phyloP scores from a whole-genome alignment of 2,888 invertebrate genomes.

The Chironomus riparius region DNA sequence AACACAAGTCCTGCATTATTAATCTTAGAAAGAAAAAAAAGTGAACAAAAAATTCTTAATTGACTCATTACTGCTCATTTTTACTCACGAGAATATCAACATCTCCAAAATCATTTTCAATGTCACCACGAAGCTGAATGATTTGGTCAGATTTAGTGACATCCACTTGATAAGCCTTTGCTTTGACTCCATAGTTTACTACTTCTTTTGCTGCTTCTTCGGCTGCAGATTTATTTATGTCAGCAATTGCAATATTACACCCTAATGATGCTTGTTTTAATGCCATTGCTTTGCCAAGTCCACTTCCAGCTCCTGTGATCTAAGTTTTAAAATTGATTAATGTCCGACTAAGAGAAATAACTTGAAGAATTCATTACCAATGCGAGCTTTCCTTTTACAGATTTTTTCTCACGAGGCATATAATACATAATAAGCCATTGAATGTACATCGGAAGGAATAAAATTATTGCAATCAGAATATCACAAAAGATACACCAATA shows the following conservation, averaged over 20 bases:
- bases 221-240: conserved; percentile 22
- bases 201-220: conserved; percentile 19
- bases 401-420: not conserved
- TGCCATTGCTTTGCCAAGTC: conserved; percentile 33
- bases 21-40: not conserved
- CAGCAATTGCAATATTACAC: conserved; percentile 19
- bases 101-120: not conserved
- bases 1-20: conserved; percentile 18
- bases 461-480: not conserved
- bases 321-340: conserved; percentile 10
- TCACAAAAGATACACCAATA: not conserved
- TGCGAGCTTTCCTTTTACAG: not conserved
- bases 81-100: conserved; percentile 9
- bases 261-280: conserved; percentile 31
- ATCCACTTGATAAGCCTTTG: conserved; percentile 11
- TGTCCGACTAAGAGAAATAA: too few relatives aligned
- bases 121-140: not conserved
- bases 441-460: not conserved
- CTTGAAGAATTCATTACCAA: not conserved
- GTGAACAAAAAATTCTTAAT: not conserved
- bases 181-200: not conserved
- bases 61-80: too few relatives aligned
- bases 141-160: conserved; percentile 2
- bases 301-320: conserved; percentile 34
- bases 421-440: not conserved